A percentile compares a stretch with the other conserved stretches of the same genome.
Evolutionary conservation across 2,797 vertebrate species (phyloP).

Genomic region (Hipposideros larvatus): DNA sequence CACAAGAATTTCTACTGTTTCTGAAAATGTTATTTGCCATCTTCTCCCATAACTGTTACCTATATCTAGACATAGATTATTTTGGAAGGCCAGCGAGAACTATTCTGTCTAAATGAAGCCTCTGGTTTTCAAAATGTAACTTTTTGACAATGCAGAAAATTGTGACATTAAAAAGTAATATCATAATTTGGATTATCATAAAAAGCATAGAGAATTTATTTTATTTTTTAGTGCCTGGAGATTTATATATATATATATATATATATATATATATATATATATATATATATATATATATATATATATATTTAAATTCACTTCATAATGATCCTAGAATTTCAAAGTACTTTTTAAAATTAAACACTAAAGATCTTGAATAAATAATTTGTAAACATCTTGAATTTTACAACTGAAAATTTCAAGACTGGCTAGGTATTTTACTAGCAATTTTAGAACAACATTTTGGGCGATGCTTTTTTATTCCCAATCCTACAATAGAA

Average conservation of each 20-base stretch:
- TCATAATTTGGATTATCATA: neutral
- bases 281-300: too few relatives aligned
- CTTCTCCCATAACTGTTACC: neutral
- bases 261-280: neutral
- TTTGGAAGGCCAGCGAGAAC: neutral
- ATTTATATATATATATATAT: neutral
- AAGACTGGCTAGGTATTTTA: neutral
- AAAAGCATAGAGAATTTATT: neutral
- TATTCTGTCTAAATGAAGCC: neutral
- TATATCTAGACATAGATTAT: neutral
- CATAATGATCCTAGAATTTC: neutral
- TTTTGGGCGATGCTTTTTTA: neutral
- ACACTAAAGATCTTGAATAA: neutral
- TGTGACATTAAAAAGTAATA: neutral
- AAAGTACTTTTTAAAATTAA: neutral
- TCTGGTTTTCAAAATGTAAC: neutral
- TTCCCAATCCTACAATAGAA: neutral
- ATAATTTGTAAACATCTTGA: neutral
- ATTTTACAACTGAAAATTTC: neutral
- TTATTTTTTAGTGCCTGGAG: neutral
- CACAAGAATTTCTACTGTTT: neutral
- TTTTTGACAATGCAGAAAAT: neutral
- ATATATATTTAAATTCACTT: neutral
- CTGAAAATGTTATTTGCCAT: neutral
- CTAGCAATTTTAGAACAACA: neutral